A percentile compares a stretch with the other conserved stretches of the same genome.
Evolutionary conservation across 2,113 vertebrate genomes (phyloP).

Genomic region (Gasterosteus nipponicus): DNA sequence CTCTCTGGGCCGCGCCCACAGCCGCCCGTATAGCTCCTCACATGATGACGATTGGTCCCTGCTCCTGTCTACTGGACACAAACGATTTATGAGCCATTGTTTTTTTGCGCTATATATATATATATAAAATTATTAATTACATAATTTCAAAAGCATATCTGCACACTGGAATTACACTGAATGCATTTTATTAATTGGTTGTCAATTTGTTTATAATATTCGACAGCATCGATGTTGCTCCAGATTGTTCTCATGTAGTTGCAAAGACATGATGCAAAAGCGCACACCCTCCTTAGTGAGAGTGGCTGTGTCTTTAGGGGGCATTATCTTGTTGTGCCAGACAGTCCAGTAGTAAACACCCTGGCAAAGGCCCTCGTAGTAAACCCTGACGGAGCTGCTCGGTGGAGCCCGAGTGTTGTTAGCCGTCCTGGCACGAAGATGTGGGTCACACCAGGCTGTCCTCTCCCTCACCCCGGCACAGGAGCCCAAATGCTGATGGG

Average conservation of each 20-base stretch:
- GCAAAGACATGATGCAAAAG: constrained; percentile 36
- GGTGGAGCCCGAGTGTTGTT: constrained; percentile 46
- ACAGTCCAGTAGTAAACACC: constrained; percentile 71
- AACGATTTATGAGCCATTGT: too few relatives aligned
- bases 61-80: too few relatives aligned
- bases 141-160: too few relatives aligned
- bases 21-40: too few relatives aligned
- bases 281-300: constrained; percentile 38
- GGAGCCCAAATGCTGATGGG: constrained; percentile 77
- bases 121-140: too few relatives aligned
- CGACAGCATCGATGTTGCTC: not conserved
- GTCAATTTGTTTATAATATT: too few relatives aligned
- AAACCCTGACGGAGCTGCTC: constrained; percentile 60
- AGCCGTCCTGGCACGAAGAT: constrained; percentile 73
- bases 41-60: too few relatives aligned
- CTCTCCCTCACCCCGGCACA: constrained; percentile 75
- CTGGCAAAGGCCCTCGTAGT: constrained; percentile 71
- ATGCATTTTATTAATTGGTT: too few relatives aligned
- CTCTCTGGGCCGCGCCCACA: too few relatives aligned
- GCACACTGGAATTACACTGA: too few relatives aligned
- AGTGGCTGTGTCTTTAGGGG: constrained; percentile 62
- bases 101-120: too few relatives aligned
- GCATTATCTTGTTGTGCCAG: constrained; percentile 74
- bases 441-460: constrained; percentile 77
- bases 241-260: not conserved